Base-by-base conservation (phyloP, 2,113 vertebrate genomes). In the Notiomystis cincta region DNA sequence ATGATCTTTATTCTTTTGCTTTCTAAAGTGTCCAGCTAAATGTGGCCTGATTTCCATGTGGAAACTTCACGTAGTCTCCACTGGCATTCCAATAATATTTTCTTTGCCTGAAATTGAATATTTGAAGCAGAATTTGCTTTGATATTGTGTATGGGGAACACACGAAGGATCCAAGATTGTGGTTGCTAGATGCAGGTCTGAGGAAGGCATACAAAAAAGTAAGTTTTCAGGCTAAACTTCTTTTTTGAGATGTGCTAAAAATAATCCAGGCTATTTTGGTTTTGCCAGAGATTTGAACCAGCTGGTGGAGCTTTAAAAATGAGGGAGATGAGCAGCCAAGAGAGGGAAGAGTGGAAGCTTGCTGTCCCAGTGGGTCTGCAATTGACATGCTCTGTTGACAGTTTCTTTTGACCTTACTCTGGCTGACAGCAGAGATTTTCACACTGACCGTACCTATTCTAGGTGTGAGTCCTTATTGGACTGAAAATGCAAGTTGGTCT, bases 361-460 rank as follows among this genome's bases (percentile, higher is more conserved):
- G 12, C 5, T 64, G 14, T 56, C 37, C 56, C 35, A n/a, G 51
- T 7, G 62, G 11, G 25, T 54, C 27, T 82, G 45, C 0, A 0
- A 15, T 2, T 81, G 30, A 24, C 11, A 3, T 31, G 30, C 15
- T 87, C 13, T 64, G 7, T 58, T 77, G 53, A 19, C 30, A 37
- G 33, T 66, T 85, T 77, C 21, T 82, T 82, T 37, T 3, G 10
- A 21, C 21, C 25, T 82, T 47, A 28, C 31, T 76, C 25, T 66
- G 17, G 5, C 71, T 61, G 35, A 42, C 30, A 20, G 48, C 48
- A 66, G 53, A 50, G 25, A 25, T 87, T 79, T 65, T 72, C 27
- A 21, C 8, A 35, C 27, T 50, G 30, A 25, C 58, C 27, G n/a
- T 53, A 57, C 25, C 14, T 82, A 33, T 31, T 60, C 6, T 56